Percentiles rank a stretch among this genome's conserved stretches.
phyloP scores from a whole-genome alignment of 1,140 invertebrate species.

The Littorina saxatilis region DNA sequence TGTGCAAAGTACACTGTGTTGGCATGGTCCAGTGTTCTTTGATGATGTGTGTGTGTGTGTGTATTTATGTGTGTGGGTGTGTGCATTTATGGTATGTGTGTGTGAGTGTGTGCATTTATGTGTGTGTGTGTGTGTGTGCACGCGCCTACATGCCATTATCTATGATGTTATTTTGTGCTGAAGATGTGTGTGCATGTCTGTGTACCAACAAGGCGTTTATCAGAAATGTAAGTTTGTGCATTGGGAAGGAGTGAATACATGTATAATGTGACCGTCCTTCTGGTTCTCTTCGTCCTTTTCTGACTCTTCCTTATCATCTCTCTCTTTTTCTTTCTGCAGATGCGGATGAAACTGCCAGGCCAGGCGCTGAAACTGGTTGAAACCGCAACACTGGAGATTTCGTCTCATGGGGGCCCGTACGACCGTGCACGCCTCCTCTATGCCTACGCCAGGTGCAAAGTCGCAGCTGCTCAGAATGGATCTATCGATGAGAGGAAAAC shows the following conservation, averaged over 20 bases:
- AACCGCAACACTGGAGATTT: conserved; percentile 82
- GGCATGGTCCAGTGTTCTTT: too few relatives aligned
- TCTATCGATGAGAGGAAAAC: conserved; percentile 68
- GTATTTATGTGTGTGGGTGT: not conserved
- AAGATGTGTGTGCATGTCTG: not conserved
- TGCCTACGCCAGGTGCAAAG: conserved; percentile 75
- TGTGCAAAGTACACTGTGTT: not conserved
- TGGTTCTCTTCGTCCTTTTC: too few relatives aligned
- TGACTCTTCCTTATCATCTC: not conserved
- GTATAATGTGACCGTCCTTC: not conserved
- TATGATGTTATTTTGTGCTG: too few relatives aligned
- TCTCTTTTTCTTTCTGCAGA: conserved; percentile 73
- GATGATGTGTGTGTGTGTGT: not conserved
- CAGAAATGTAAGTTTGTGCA: not conserved
- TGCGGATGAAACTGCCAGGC: conserved; percentile 84
- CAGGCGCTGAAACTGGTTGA: conserved; percentile 85
- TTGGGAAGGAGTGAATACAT: too few relatives aligned
- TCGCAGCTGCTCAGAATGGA: conserved; percentile 79
- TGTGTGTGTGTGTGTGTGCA: not conserved
- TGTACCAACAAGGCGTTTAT: not conserved
- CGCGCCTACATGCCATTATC: not conserved
- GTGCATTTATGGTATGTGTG: not conserved
- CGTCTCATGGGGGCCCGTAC: conserved; percentile 88
- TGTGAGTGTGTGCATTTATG: not conserved
- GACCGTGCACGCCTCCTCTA: conserved; percentile 83